Base-by-base conservation (phyloP, 2,888 invertebrate species). In the Melinaea marsaeus region DNA sequence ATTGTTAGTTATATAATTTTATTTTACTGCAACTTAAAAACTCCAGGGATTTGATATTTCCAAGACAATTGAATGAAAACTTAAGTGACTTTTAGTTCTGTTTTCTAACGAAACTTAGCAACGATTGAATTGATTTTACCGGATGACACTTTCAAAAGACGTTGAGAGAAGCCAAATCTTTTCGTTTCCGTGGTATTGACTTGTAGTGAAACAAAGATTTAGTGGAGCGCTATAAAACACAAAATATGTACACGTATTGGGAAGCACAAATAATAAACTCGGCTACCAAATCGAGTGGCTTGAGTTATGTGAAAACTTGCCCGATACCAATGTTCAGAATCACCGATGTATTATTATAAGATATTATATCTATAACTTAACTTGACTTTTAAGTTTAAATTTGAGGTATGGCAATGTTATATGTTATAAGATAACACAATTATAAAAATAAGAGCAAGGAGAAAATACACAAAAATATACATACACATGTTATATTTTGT, bases 271-370 rank as follows among this genome's bases (percentile, higher is more conserved):
- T 88, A 88, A 89, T 87, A 89, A 84, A 88, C 84, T 85, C 77
- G 71, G 76, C 78, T 79, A 85, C 81, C 84, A 85, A 88, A 89
- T 90, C 88, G 88, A 88, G 86, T 87, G 85, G 83, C 80, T 78
- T 90, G 88, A 90, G 80, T 88, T 88, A 89, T 89, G 88, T 82
- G 84, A 73, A 89, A 89, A 90, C 83, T 89, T 89, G 79, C 75
- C 69, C 87, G 79, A 83, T 80, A 79, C 77, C 74, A 75, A 77
- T 75, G 75, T 76, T 78, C 77, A 73, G 65, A 61, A 58, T 73
- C 76, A 64, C 37, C 60, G 74, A 78, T 67, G 37, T 80, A 80
- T 63, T 73, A 42, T 65, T 51, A 61, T 71, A 78, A 71, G 82
- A 84, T 75, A 69, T 37, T 79, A 37, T 63, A 47, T 47, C 13